Base-by-base conservation (phyloP, 1,140 invertebrate species). In the Cepaea nemoralis region DNA sequence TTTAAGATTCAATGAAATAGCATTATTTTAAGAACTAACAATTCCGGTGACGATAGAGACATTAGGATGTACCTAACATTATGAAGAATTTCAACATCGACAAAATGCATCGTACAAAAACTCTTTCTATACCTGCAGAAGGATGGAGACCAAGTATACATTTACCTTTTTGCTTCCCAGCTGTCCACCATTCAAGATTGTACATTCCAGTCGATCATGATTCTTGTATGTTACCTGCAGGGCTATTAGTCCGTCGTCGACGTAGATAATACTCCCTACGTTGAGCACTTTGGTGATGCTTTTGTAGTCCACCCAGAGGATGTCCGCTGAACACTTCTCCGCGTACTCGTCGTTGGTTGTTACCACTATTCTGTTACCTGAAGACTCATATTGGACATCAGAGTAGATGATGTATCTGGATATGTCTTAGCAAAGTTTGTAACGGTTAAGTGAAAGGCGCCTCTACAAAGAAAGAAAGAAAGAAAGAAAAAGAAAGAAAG, bases 231-330 rank as follows among this genome's bases (percentile, higher is more conserved):
- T 92, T 8, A 95, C 97, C 87, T 97, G 94, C 67, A 99, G 92
- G 8, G 97, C 99, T 84, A 99, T 98, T 1, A 99, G 94, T 40
- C 98, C 98, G 91, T 99, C 98, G 90, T 99, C 98, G 76, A 99
- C 95, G 91, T 94, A 99, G 48, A 99, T 94, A 19, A 94, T 93
- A 89, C 96, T 97, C 40, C 96, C 96, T 3, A 93, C 92, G 89
- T 95, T 94, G 0, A 99, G 94, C 0, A 99, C 97, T 85, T 97
- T 98, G 0, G 95, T 95, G 84, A 99, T 99, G 91, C 99, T 99
- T 35, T 94, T 94, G 86, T 99, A 99, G 89, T 97, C 95, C 0
- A 96, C 94, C 87, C 93, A 99, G 0, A 99, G 92, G 40, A 86
- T 85, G 1, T 93, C 89, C 27, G 94, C 93, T 74, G 93, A 95